Base-by-base conservation (phyloP, 37 sponge, comb jelly and placozoan species). In the Halichondria panicea region DNA sequence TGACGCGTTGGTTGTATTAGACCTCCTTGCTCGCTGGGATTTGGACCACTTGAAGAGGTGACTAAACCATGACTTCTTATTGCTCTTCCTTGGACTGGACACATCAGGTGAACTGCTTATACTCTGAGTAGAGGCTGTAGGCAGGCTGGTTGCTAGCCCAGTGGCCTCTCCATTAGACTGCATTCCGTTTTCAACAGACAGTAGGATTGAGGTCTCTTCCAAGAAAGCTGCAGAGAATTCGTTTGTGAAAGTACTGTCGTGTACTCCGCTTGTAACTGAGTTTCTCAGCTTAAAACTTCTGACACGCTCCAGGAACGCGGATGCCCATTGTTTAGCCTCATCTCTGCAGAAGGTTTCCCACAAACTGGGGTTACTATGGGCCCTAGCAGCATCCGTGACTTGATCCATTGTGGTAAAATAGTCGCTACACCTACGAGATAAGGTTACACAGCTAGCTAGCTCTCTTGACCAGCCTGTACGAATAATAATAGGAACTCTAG, bases 301-400 rank as follows among this genome's bases (percentile, higher is more conserved):
- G 15, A 79, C 74, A 19, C 68, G 32, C 15, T 86, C 81, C 41
- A 79, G 39, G 69, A 86, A 86, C 56, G 34, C 46, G n/a, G 19
- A 24, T 4, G 87, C 87, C 1, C 75, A 58, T 40, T 71, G 41
- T 22, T 76, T 36, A 2, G 81, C 87, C 68, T 86, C 75, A 2
- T 86, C 87, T 22, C 74, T 66, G 58, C 79, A 79, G 40, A 86
- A 86, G 4, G n/a, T 63, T 55, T 79, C 75, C 87, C 87, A 86
- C 18, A 71, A 50, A 24, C 70, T 34, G 40, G 40, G 67, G 67
- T 41, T 66, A 5, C 28, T 25, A n/a, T n/a, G n/a, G n/a, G n/a
- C n/a, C n/a, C n/a, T n/a, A n/a, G n/a, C n/a, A n/a, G n/a, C n/a
- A n/a, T n/a, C n/a, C n/a, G n/a, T n/a, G n/a, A n/a, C n/a, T n/a